These are phyloP conservation scores for Bicyclus anynana DNA, from an alignment of 1,140 invertebrate species.

Conservation along the genomic window DNA sequence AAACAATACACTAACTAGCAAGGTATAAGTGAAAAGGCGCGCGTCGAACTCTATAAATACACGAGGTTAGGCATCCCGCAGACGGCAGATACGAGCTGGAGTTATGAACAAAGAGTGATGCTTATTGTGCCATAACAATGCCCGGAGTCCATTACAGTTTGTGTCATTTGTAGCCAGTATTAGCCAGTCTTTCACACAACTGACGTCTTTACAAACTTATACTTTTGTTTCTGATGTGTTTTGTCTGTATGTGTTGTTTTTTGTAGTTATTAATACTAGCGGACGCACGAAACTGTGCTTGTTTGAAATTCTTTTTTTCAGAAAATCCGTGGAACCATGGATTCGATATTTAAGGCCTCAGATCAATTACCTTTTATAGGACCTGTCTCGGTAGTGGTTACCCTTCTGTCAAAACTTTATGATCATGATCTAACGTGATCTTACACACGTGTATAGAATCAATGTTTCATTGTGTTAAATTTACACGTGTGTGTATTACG, in stretches of 20 bases:
- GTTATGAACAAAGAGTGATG: constrained; percentile 24
- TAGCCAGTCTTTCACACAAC: constrained; percentile 13
- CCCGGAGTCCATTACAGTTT: constrained; percentile 24
- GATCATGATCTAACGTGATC: too few relatives aligned
- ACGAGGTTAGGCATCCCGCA: constrained; percentile 18
- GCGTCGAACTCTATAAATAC: constrained; percentile 17
- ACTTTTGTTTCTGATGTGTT: constrained; percentile 1
- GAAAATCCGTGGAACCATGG: too few relatives aligned
- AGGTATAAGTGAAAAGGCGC: not conserved
- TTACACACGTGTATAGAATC: too few relatives aligned
- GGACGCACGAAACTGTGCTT: too few relatives aligned
- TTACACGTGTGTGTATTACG: too few relatives aligned
- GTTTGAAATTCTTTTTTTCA: too few relatives aligned
- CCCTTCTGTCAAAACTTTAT: too few relatives aligned
- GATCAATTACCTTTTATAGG: too few relatives aligned
- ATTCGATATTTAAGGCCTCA: too few relatives aligned
- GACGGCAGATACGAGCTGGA: constrained; percentile 17
- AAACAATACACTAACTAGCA: too few relatives aligned
- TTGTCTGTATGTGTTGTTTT: not conserved
- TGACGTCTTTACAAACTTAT: constrained; percentile 13
- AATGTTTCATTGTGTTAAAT: too few relatives aligned
- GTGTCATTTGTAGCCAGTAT: constrained; percentile 20
- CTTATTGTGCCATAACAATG: constrained; percentile 27
- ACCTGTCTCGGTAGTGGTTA: too few relatives aligned
- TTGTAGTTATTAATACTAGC: not conserved